These are phyloP conservation scores for Triplophysa siluroides DNA, from an alignment of 2,113 vertebrate genomes.

Conservation along the genomic window DNA sequence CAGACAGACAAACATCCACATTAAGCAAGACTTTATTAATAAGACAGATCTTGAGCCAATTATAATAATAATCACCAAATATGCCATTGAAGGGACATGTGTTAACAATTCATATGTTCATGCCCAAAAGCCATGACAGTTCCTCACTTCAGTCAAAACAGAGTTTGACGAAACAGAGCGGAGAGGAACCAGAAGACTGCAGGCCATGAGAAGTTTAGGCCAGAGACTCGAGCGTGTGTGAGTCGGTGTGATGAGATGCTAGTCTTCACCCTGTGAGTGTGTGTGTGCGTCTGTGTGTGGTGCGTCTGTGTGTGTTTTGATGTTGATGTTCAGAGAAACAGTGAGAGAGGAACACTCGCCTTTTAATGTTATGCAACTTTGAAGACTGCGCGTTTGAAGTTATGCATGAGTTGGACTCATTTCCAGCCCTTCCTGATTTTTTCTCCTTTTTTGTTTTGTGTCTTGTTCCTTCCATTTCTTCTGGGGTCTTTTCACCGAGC, in stretches of 20 bases:
- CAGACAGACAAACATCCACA: no score
- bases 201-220: constrained; percentile 4
- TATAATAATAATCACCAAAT: constrained; percentile 10
- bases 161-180: background rate
- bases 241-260: constrained; percentile 11
- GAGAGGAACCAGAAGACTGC: background rate
- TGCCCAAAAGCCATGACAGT: background rate
- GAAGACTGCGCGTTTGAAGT: constrained; percentile 76
- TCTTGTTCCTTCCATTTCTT: constrained; percentile 47
- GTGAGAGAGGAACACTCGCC: constrained; percentile 59
- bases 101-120: constrained; percentile 10
- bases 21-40: background rate
- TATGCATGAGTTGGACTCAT: constrained; percentile 77
- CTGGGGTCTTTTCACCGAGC: constrained; percentile 55
- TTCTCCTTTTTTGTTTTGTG: constrained; percentile 49
- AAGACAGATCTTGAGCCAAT: background rate
- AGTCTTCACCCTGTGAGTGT: background rate
- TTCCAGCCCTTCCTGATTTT: constrained; percentile 74
- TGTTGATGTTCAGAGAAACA: constrained; percentile 41
- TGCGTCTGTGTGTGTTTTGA: constrained; percentile 12
- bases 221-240: background rate
- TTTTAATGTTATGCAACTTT: constrained; percentile 78
- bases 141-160: background rate
- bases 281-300: no score
- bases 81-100: constrained; percentile 3